A percentile compares a stretch with the other conserved stretches of the same genome.
phyloP scores from a whole-genome alignment of 2,888 invertebrate species.

The Yponomeuta evonymella region DNA sequence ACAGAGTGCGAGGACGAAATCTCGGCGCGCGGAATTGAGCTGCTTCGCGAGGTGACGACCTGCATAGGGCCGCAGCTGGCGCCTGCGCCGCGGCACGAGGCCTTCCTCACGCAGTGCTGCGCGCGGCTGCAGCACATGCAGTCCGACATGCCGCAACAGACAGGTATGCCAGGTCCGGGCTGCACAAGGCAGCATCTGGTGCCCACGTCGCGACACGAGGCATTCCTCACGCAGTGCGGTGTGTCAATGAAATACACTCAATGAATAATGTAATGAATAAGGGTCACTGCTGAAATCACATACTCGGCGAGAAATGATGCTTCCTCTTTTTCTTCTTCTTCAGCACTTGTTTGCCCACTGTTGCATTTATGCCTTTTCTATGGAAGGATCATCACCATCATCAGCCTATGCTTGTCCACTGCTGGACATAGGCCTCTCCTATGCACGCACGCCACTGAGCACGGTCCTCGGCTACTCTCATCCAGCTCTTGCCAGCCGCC shows the following conservation, averaged over 20 bases:
- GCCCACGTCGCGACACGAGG: neutral
- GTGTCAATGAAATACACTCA: neutral
- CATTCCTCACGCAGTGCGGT: neutral
- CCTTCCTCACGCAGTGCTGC: conserved; percentile 93
- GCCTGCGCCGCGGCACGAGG: conserved; percentile 91
- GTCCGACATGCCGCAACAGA: conserved; percentile 82
- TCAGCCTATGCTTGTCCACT: too few relatives aligned
- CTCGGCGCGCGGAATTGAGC: conserved; percentile 92
- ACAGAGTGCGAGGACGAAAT: conserved; percentile 95
- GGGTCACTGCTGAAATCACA: too few relatives aligned
- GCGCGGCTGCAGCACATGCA: conserved; percentile 91
- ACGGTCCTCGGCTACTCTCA: too few relatives aligned
- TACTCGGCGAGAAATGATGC: too few relatives aligned
- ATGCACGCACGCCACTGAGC: too few relatives aligned
- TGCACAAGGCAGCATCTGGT: neutral
- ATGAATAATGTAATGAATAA: too few relatives aligned
- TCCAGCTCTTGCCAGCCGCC: too few relatives aligned
- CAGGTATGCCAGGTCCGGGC: conserved; percentile 33
- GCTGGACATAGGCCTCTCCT: too few relatives aligned
- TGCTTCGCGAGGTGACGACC: conserved; percentile 94
- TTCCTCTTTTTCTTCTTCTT: too few relatives aligned
- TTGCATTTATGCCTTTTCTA: too few relatives aligned
- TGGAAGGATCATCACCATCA: too few relatives aligned
- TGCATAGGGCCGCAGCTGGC: conserved; percentile 92
- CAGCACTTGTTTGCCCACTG: too few relatives aligned